Evolutionary conservation across 2,113 vertebrate genomes (phyloP).

Genomic region (Trochalopteron elliotii): DNA sequence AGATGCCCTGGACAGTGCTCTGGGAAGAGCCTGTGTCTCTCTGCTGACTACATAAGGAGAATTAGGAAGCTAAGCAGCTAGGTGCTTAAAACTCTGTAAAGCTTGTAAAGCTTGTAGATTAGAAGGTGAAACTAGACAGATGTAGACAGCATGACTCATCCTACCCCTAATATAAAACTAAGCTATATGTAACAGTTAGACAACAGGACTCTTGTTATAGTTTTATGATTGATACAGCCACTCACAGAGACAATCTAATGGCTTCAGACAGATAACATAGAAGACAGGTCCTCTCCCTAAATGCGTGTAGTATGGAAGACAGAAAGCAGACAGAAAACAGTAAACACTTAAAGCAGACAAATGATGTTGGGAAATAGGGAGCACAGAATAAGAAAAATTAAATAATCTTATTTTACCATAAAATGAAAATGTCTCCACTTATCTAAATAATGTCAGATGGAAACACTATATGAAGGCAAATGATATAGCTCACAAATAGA

Average conservation of each 20-base stretch:
- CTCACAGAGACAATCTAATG: not conserved
- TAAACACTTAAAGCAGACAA: not conserved
- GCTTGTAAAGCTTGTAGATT: not conserved
- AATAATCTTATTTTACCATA: not conserved
- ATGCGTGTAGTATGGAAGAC: not conserved
- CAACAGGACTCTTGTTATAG: not conserved
- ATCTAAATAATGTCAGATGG: not conserved
- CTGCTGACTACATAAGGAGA: not conserved
- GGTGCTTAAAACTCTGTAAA: not conserved
- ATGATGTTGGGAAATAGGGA: not conserved
- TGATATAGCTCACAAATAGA: not conserved
- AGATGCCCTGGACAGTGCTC: not conserved
- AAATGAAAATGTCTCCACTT: slow-evolving; percentile 14
- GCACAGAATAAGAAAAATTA: not conserved
- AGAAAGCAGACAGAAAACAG: not conserved
- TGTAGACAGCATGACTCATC: not conserved
- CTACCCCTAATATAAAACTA: not conserved
- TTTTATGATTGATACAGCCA: not conserved
- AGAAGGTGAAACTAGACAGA: not conserved
- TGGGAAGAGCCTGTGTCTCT: not conserved
- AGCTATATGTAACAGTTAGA: not conserved
- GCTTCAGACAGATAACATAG: not conserved
- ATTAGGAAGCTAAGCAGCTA: not conserved
- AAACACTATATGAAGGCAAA: not conserved
- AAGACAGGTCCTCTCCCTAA: not conserved